A percentile compares a stretch with the other conserved stretches of the same genome.
These are phyloP conservation scores for Hirundo rustica DNA, from an alignment of 2,797 vertebrate species.

Conservation along the genomic window DNA sequence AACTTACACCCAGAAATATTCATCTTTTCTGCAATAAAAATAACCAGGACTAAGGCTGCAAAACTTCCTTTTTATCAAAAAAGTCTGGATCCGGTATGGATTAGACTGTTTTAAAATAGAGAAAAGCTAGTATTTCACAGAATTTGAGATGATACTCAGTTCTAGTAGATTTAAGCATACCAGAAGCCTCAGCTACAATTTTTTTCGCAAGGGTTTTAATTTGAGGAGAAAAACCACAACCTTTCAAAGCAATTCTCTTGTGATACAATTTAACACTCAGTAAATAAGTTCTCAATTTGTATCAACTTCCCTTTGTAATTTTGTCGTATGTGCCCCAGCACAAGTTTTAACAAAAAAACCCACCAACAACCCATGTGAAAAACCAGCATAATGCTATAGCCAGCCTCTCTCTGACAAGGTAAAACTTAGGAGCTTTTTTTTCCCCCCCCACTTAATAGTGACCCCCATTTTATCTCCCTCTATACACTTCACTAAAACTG, in stretches of 20 bases:
- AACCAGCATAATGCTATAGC: background rate
- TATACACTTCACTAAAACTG: background rate
- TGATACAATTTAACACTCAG: background rate
- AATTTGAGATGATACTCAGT: background rate
- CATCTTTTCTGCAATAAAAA: background rate
- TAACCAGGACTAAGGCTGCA: background rate
- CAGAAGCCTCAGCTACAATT: background rate
- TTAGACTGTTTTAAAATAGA: background rate
- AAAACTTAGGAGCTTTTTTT: background rate
- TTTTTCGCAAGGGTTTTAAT: background rate
- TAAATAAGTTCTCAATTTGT: background rate
- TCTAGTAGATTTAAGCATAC: background rate
- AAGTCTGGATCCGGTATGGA: background rate
- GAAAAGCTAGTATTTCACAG: background rate
- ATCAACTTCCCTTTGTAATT: background rate
- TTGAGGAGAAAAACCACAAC: background rate
- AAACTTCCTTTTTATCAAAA: background rate
- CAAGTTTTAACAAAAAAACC: background rate
- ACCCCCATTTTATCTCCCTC: background rate
- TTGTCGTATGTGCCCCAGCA: background rate
- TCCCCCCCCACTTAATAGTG: accelerated
- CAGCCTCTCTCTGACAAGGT: background rate
- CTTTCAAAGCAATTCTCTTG: background rate
- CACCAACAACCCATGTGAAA: accelerated
- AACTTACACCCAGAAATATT: background rate